Evolutionary conservation across 2,888 invertebrate species (phyloP).

Genomic region (Disparrhopalites patrizii): DNA sequence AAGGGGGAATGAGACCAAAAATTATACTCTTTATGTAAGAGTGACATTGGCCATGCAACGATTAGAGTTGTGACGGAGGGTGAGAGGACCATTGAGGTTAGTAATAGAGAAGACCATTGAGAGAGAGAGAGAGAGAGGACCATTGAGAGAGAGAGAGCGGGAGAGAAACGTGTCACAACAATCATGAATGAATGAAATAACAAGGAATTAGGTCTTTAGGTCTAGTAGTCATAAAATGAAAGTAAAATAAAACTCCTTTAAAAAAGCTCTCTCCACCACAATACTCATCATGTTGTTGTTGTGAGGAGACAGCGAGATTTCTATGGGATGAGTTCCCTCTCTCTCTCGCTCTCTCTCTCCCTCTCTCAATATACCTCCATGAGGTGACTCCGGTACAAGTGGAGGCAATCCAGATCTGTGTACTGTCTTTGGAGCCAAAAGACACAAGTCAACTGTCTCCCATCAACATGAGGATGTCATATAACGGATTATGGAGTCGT

Average conservation of each 20-base stretch:
- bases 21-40: not conserved
- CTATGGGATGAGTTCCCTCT: not conserved
- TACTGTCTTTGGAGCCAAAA: not conserved
- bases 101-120: not conserved
- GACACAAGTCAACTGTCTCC: constrained; percentile 5
- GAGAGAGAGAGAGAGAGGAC: not conserved
- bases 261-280: constrained; percentile 7
- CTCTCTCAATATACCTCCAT: not conserved
- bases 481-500: constrained; percentile 17
- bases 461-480: constrained; percentile 22
- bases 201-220: constrained; percentile 30
- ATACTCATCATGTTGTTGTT: not conserved
- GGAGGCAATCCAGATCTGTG: not conserved
- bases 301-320: no score
- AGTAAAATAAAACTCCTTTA: constrained; percentile 32
- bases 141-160: constrained; percentile 11
- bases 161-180: constrained; percentile 28
- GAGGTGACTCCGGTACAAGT: not conserved
- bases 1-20: not conserved
- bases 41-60: constrained; percentile 14
- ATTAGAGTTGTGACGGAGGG: no score
- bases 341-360: not conserved
- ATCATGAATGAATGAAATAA: constrained; percentile 31
- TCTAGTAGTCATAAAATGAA: constrained; percentile 21
- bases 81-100: no score